phyloP scores from a whole-genome alignment of 2,113 vertebrate genomes.

The Cromileptes altivelis region DNA sequence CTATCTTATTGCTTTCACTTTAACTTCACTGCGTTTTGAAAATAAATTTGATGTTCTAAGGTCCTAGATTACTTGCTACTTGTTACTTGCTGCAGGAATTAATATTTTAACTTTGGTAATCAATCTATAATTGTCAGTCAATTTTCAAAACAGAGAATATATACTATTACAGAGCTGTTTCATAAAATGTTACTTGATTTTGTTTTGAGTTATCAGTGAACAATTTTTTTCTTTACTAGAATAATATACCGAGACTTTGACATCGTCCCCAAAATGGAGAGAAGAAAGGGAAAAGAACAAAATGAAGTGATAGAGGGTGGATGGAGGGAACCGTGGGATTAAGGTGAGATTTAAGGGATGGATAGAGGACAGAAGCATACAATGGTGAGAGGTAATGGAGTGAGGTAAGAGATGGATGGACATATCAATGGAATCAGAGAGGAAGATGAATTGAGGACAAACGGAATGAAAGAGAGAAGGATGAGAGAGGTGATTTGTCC shows the following conservation, averaged over 20 bases:
- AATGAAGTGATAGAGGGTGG: conserved; percentile 34
- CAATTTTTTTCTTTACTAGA: not conserved
- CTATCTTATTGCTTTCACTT: not conserved
- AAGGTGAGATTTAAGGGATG: conserved; percentile 60
- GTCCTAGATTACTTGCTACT: not conserved
- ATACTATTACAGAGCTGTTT: not conserved
- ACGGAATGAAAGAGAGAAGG: conserved; percentile 56
- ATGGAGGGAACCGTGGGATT: conserved; percentile 47
- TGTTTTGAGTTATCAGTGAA: not conserved
- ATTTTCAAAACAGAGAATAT: not conserved
- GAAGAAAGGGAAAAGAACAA: conserved; percentile 10
- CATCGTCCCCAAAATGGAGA: conserved; percentile 2
- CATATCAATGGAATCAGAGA: conserved; percentile 66
- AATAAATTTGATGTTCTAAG: not conserved
- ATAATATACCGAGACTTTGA: not conserved
- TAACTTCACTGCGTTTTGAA: not conserved
- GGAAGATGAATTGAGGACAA: conserved; percentile 66
- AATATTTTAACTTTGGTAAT: not conserved
- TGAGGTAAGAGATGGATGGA: conserved; percentile 73
- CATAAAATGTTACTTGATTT: not conserved
- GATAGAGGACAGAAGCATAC: conserved; percentile 50
- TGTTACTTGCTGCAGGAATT: not conserved
- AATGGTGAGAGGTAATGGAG: conserved; percentile 75
- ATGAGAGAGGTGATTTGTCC: conserved; percentile 62
- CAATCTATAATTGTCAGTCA: not conserved